phyloP scores from a whole-genome alignment of 2,888 invertebrate species.

The Bugula neritina region DNA sequence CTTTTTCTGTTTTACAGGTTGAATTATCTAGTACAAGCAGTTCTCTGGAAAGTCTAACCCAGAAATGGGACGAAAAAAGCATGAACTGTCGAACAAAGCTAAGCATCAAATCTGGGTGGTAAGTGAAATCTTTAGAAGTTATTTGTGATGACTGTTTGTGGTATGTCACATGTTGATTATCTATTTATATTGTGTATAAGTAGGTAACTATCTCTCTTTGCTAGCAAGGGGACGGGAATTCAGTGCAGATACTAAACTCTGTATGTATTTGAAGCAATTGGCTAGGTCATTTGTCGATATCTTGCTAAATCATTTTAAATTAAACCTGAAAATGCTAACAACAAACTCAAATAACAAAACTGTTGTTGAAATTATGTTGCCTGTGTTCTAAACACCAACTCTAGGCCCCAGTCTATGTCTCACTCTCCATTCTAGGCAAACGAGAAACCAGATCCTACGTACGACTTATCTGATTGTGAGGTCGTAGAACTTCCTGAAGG shows the following conservation, averaged over 20 bases:
- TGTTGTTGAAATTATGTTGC: too few species aligned
- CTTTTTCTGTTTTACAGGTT: too few species aligned
- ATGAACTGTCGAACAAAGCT: neutral
- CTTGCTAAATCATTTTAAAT: too few species aligned
- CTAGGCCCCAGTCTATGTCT: neutral
- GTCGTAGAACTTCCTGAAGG: slow-evolving; percentile 69
- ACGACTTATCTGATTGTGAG: slow-evolving; percentile 74
- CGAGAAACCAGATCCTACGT: slow-evolving; percentile 74
- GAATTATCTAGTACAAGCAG: too few species aligned
- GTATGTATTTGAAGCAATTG: too few species aligned
- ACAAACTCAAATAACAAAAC: too few species aligned
- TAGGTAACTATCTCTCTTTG: too few species aligned
- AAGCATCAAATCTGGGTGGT: slow-evolving; percentile 24
- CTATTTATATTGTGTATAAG: neutral
- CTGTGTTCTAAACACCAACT: neutral
- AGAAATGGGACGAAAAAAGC: neutral
- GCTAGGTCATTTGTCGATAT: too few species aligned
- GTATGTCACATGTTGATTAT: neutral
- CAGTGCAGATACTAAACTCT: too few species aligned
- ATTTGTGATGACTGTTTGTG: neutral
- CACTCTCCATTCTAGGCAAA: slow-evolving; percentile 57
- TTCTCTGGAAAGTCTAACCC: too few species aligned
- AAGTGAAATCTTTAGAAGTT: neutral
- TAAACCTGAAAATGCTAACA: too few species aligned
- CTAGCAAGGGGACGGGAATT: too few species aligned